Evolutionary conservation across 1,140 invertebrate species (phyloP), one percentile per base, ranked within the genome.

Genomic region (Drosophila tani): DNA sequence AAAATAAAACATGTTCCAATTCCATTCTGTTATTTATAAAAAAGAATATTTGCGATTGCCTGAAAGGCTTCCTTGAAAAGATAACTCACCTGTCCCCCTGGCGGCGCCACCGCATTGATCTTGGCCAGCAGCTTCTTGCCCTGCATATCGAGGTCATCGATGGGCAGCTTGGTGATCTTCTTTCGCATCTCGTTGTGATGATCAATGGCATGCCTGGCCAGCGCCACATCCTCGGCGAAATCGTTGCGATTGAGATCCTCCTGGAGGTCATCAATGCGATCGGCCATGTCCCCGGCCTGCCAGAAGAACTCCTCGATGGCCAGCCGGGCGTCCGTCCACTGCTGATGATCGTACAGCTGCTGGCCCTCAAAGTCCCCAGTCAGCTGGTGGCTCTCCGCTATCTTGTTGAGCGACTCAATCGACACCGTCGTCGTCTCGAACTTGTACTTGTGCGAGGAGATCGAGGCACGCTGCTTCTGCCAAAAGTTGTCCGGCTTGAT

Each of bases 401-500:
- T 96, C 94, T 99, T 99, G 57, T 96, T 95, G 67, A 99, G 94
- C 66, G 97, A 97, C 94, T 99, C 98, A 91, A 99, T 95, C 92
- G 97, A 98, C 93, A 99, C 98, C 94, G 99, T 97, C 91, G 96
- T 97, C 87, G 98, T 98, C 98, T 99, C 98, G 95, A 99, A 99
- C 94, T 98, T 99, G 94, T 99, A 99, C 95, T 99, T 99, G 93
- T 98, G 97, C 94, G 97, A 98, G 82, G 97, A 98, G 88, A 99
- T 95, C 59, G 97, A 98, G 81, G 98, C 99, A 88, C 98, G 96
- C 94, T 99, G 98, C 94, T 99, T 99, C 93, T 99, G 98, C 98
- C 98, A 99, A 94, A 99, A 99, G 93, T 99, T 99, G 91, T 99
- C 99, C 79, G 98, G 98, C 94, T 99, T 99, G 77, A 99, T 98